These are phyloP conservation scores for Orcinus orca DNA, from an alignment of 2,113 vertebrate species.

Conservation along the genomic window DNA sequence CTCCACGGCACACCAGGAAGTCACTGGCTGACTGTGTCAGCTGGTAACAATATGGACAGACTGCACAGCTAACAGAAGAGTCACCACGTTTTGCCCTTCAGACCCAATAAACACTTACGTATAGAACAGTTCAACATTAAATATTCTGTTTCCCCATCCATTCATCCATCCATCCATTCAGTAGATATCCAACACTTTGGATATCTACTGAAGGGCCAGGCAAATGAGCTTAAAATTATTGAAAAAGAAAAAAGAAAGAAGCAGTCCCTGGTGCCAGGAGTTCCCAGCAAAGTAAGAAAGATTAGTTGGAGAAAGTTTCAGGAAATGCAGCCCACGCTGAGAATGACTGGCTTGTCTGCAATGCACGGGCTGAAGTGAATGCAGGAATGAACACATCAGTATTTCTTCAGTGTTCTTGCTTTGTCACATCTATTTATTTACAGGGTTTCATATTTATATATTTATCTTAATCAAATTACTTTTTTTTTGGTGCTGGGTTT, in stretches of 20 bases:
- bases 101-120: neutral
- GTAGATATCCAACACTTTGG: neutral
- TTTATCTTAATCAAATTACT: neutral
- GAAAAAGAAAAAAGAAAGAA: neutral
- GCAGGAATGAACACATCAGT: no score
- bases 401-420: neutral
- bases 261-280: neutral
- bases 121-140: neutral
- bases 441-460: neutral
- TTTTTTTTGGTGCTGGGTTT: neutral
- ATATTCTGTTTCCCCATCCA: neutral
- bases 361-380: neutral
- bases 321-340: neutral
- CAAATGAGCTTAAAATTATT: neutral
- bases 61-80: neutral
- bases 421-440: neutral
- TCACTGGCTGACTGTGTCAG: neutral
- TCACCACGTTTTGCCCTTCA: neutral
- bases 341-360: neutral
- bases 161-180: neutral
- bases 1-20: neutral
- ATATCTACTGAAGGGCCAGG: neutral
- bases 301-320: neutral
- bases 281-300: neutral
- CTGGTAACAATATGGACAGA: neutral